Conservation (phyloP, 2,888 invertebrate species). For the Lochmaea crataegi region DNA sequence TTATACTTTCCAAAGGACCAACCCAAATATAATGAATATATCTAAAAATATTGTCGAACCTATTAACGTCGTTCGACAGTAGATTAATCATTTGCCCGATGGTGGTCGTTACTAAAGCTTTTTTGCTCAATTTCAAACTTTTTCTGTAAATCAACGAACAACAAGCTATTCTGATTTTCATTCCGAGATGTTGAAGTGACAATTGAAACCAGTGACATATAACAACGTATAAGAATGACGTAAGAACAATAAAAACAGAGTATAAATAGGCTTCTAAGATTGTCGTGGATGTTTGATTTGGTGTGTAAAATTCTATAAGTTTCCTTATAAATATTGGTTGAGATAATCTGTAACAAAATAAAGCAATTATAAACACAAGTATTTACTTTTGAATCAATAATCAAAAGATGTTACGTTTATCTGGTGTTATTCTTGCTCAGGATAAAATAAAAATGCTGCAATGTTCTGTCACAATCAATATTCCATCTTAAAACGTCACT, state of each 20-base stretch:
- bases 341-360: conserved; percentile 49
- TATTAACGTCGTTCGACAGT: conserved; percentile 87
- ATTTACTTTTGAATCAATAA: too few relatives aligned
- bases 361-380: neutral
- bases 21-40: conserved; percentile 85
- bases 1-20: conserved; percentile 80
- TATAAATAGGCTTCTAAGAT: conserved; percentile 51
- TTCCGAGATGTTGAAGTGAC: conserved; percentile 81
- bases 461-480: too few relatives aligned
- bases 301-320: conserved; percentile 53
- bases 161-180: conserved; percentile 86
- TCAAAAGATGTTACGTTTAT: too few relatives aligned
- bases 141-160: conserved; percentile 74
- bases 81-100: conserved; percentile 70
- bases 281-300: conserved; percentile 47
- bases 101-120: conserved; percentile 85
- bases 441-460: too few relatives aligned
- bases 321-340: conserved; percentile 55
- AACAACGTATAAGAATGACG: conserved; percentile 74
- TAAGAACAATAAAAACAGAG: conserved; percentile 50
- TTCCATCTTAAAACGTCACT: too few relatives aligned
- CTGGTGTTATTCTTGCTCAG: too few relatives aligned
- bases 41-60: conserved; percentile 84
- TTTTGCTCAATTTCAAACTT: conserved; percentile 75
- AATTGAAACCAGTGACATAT: conserved; percentile 83